phyloP scores from a whole-genome alignment of 2,888 invertebrate species.

The Chalcis sispes region DNA sequence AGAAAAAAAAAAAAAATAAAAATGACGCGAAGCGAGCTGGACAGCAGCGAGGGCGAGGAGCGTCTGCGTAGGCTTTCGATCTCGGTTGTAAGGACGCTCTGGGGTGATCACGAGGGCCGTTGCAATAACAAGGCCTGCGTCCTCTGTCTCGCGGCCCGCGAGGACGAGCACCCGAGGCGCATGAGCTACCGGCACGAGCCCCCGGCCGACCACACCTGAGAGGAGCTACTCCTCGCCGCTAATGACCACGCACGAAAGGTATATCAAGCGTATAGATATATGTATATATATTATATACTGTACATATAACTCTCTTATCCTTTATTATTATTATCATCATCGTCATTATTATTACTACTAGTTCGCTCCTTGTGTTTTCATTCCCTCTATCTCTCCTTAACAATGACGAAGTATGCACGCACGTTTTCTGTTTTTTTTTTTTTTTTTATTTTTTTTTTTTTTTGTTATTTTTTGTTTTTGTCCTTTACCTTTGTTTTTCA shows the following conservation, averaged over 20 bases:
- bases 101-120: conserved; percentile 54
- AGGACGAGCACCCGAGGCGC: conserved; percentile 28
- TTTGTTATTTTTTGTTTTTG: no score
- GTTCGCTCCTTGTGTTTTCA: no score
- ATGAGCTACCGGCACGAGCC: conserved; percentile 48
- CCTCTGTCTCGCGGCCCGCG: conserved; percentile 46
- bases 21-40: conserved; percentile 54
- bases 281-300: no score
- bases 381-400: no score
- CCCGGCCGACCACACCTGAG: conserved; percentile 55
- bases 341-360: no score
- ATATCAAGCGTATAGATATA: no score
- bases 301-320: no score
- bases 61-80: conserved; percentile 51
- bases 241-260: conserved; percentile 45
- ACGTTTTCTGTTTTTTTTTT: no score
- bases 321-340: no score
- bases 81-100: conserved; percentile 54
- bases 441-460: no score
- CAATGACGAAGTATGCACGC: no score
- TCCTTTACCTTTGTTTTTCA: no score
- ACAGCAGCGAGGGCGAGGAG: conserved; percentile 53
- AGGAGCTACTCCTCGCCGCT: conserved; percentile 45
- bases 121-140: conserved; percentile 50
- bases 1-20: background rate